phyloP scores from a whole-genome alignment of 2,888 invertebrate species.

The Papilio gigon region DNA sequence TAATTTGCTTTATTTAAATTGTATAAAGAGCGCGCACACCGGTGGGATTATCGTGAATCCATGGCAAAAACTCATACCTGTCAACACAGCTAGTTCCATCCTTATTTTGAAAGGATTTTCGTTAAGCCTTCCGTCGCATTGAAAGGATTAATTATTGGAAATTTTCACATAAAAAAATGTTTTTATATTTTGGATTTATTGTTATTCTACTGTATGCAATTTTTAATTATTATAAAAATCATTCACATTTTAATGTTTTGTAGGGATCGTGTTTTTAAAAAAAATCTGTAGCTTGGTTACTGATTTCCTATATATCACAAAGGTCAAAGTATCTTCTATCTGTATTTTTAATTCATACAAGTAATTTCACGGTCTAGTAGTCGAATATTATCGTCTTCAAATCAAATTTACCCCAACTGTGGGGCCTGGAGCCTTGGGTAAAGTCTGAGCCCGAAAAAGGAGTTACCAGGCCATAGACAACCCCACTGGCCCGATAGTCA shows the following conservation, averaged over 20 bases:
- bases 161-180: neutral
- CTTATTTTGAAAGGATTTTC: constrained; percentile 44
- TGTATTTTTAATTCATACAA: neutral
- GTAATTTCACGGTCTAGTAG: neutral
- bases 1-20: constrained; percentile 2
- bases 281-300: too few relatives aligned
- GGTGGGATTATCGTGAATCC: constrained; percentile 15
- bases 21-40: neutral
- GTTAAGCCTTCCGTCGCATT: constrained; percentile 35
- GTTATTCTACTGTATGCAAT: neutral
- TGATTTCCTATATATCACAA: too few relatives aligned
- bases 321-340: too few relatives aligned
- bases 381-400: too few relatives aligned
- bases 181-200: neutral
- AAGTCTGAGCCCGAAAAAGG: too few relatives aligned
- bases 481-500: neutral
- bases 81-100: constrained; percentile 37
- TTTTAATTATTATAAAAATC: too few relatives aligned
- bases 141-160: constrained; percentile 42
- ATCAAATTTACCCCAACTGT: too few relatives aligned
- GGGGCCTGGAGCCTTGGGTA: too few relatives aligned
- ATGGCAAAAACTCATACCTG: constrained; percentile 34
- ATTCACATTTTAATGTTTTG: too few relatives aligned
- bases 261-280: too few relatives aligned
- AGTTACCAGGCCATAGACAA: too few relatives aligned